Base-by-base conservation (phyloP, 35 echinoderm and acorn worm species). In the Chiridota heheva region DNA sequence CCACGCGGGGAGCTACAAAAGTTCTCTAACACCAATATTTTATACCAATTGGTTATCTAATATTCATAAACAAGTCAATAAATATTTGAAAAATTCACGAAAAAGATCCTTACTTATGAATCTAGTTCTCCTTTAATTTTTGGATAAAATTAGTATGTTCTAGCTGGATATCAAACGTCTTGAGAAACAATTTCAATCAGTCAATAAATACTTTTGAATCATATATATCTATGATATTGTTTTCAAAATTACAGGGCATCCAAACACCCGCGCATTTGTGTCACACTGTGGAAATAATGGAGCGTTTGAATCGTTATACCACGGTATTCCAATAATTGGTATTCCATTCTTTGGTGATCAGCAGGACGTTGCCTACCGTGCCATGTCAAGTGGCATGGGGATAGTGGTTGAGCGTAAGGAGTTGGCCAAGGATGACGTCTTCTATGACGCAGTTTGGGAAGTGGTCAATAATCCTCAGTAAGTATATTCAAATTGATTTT, bases 231-330 rank as follows among this genome's bases (percentile, higher is more conserved):
- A n/a, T n/a, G n/a, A n/a, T n/a, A n/a, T n/a, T n/a, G n/a, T n/a
- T n/a, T n/a, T n/a, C n/a, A n/a, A n/a, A n/a, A n/a, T n/a, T 31
- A 15, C 49, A 79, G 75, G 37, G 34, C 48, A 79, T 79, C 75
- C 75, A 31, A 61, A 62, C 31, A 38, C 34, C 31, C 48, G 57
- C 24, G 75, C 75, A 17, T 18, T 79, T 2, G 75, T 79, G 7
- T 79, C 40, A 36, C 75, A 79, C 57, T 58, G 75, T 79, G 75
- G 75, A 12, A 79, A 60, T 35, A 79, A 79, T 43, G 75, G 75
- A n/a, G 57, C 57, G 17, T 79, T 60, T 28, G 75, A 79, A 63
- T 36, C 75, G 1, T 36, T 81, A 39, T 81, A 66, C 44, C 77
- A 81, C 34, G 77, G 77, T 65, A 31, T 81, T 42, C 77, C 77